Percentiles rank a stretch among this genome's conserved stretches.
phyloP scores from a whole-genome alignment of 1,140 invertebrate species.

The Bombus confusus region DNA sequence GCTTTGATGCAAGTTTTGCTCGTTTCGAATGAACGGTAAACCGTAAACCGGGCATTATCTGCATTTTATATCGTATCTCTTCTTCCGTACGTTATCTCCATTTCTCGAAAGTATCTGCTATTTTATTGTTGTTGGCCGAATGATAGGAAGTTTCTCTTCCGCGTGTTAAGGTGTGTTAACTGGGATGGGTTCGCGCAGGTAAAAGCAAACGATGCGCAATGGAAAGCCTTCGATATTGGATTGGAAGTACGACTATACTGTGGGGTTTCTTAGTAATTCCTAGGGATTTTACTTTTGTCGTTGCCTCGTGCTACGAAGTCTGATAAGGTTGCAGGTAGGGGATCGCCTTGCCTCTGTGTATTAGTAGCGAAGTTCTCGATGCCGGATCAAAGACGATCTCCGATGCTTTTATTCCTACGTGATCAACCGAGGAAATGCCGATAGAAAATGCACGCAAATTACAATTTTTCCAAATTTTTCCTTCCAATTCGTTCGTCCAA shows the following conservation, averaged over 20 bases:
- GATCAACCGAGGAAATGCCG: background rate
- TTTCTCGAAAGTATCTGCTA: too few relatives aligned
- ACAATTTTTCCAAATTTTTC: too few relatives aligned
- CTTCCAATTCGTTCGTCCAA: too few relatives aligned
- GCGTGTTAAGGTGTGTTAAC: background rate
- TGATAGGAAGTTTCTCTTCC: too few relatives aligned
- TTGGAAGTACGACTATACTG: background rate
- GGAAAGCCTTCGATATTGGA: background rate
- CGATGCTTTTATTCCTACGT: background rate
- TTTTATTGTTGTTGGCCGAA: background rate
- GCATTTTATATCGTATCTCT: too few relatives aligned
- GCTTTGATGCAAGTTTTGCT: too few relatives aligned
- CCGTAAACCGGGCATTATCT: too few relatives aligned
- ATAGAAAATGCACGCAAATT: too few relatives aligned
- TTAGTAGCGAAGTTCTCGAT: conserved; percentile 25
- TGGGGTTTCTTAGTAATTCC: conserved; percentile 10
- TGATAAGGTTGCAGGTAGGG: conserved; percentile 14
- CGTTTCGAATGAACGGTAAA: too few relatives aligned
- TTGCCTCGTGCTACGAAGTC: background rate
- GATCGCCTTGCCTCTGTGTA: conserved; percentile 33
- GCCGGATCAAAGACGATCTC: background rate
- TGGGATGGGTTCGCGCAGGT: too few relatives aligned
- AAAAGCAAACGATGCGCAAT: background rate
- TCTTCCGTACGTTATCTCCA: too few relatives aligned
- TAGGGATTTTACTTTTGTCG: conserved; percentile 40